Evolutionary conservation across 1,140 invertebrate genomes (phyloP).

Genomic region (Eubasilissa regina): DNA sequence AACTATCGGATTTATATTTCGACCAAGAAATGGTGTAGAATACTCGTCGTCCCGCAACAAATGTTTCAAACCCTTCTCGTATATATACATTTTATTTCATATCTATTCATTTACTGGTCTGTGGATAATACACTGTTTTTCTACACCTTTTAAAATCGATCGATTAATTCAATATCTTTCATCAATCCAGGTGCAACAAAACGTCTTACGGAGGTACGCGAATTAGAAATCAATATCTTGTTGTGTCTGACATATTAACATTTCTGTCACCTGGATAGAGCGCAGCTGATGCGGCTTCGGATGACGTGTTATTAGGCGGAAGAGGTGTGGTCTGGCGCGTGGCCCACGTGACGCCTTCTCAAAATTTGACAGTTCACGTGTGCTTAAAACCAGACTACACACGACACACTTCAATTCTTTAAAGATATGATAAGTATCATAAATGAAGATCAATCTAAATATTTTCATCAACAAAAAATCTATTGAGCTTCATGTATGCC

Average conservation of each 20-base stretch:
- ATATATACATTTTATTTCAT: too few species aligned
- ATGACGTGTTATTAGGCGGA: slow-evolving; percentile 58
- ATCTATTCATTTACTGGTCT: too few species aligned
- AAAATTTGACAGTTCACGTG: not conserved
- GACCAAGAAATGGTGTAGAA: too few species aligned
- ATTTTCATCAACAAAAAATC: too few species aligned
- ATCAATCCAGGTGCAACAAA: slow-evolving; percentile 13
- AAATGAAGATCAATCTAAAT: too few species aligned
- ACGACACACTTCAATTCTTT: not conserved
- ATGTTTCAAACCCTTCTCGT: too few species aligned
- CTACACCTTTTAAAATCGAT: too few species aligned
- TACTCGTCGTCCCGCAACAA: too few species aligned
- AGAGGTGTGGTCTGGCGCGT: slow-evolving; percentile 47
- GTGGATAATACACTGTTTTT: too few species aligned
- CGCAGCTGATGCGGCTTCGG: slow-evolving; percentile 49
- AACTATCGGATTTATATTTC: too few species aligned
- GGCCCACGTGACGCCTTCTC: slow-evolving; percentile 10
- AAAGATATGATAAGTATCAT: too few species aligned
- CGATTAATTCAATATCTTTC: not conserved
- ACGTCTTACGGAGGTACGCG: not conserved
- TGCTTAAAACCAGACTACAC: not conserved
- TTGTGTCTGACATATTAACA: not conserved
- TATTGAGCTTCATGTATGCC: too few species aligned
- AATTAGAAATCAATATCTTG: slow-evolving; percentile 15
- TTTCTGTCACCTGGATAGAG: slow-evolving; percentile 46